A percentile compares a stretch with the other conserved stretches of the same genome.
These are phyloP conservation scores for Drosophila elegans DNA, from an alignment of 1,140 invertebrate species.

Conservation along the genomic window DNA sequence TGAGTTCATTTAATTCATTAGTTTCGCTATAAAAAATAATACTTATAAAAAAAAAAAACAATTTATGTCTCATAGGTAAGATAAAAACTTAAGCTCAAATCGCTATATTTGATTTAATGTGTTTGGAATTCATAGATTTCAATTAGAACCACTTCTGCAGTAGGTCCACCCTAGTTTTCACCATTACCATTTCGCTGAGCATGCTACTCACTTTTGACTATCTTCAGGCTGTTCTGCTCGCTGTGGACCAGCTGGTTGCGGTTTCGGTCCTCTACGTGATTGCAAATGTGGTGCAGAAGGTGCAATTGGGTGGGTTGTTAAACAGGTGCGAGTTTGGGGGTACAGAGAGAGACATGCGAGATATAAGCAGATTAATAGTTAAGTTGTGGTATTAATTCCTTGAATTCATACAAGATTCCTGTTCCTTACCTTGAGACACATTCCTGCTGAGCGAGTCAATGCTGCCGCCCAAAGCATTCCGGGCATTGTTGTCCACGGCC, in stretches of 20 bases:
- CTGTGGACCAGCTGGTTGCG: conserved; percentile 45
- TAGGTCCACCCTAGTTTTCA: conserved; percentile 8
- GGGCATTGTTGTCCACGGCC: conserved; percentile 61
- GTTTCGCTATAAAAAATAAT: too few species aligned
- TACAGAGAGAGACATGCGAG: conserved; percentile 30
- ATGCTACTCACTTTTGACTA: conserved; percentile 78
- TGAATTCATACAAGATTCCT: not conserved
- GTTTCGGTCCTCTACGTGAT: conserved; percentile 62
- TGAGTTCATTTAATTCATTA: too few species aligned
- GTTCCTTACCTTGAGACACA: conserved; percentile 77
- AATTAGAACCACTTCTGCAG: too few species aligned
- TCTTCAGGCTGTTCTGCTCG: conserved; percentile 63
- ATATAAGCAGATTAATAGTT: conserved; percentile 42
- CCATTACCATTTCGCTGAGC: not conserved
- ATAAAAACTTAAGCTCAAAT: too few species aligned
- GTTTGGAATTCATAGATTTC: too few species aligned
- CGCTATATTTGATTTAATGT: too few species aligned
- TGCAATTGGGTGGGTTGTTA: conserved; percentile 44
- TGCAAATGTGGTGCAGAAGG: conserved; percentile 57
- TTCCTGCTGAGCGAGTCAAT: conserved; percentile 82
- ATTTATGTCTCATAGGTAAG: too few species aligned
- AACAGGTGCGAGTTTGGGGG: conserved; percentile 37
- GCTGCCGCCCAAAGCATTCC: conserved; percentile 75
- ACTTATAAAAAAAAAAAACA: too few species aligned
- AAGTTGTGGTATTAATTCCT: not conserved